Percentiles rank a stretch among this genome's conserved stretches.
phyloP scores from a whole-genome alignment of 2,888 invertebrate genomes.

The Drosophila lutescens region DNA sequence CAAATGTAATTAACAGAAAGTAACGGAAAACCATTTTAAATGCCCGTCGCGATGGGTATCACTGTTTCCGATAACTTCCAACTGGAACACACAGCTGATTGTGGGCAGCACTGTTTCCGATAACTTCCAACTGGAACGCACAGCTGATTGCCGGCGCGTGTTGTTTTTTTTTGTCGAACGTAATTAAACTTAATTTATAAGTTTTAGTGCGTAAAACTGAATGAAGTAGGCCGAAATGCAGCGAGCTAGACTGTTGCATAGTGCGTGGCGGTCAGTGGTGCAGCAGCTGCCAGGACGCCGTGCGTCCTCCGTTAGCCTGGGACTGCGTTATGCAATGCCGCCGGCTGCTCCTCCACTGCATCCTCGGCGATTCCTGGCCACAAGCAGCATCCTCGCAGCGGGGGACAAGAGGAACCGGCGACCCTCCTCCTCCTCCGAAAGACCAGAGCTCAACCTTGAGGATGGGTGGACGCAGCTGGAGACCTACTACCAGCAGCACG shows the following conservation, averaged over 20 bases:
- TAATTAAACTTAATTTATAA: background rate
- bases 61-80: no score
- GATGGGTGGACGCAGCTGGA: constrained; percentile 64
- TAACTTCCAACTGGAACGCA: background rate
- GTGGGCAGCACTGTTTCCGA: background rate
- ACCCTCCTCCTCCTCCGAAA: background rate
- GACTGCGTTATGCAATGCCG: constrained; percentile 27
- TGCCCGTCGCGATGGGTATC: background rate
- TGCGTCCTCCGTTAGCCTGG: background rate
- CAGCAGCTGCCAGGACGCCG: constrained; percentile 7
- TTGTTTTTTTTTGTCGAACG: background rate
- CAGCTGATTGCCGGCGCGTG: constrained; percentile 41
- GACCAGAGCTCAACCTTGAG: constrained; percentile 35
- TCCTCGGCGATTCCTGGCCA: background rate
- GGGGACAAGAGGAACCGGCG: background rate
- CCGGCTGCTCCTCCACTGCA: background rate
- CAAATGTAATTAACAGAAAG: no score
- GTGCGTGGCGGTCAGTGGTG: constrained; percentile 23
- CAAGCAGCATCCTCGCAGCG: background rate
- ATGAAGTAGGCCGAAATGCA: constrained; percentile 33
- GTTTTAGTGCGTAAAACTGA: background rate
- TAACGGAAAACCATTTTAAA: no score
- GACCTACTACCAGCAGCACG: constrained; percentile 60
- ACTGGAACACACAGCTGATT: no score
- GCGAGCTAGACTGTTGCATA: constrained; percentile 49